Conservation (phyloP, 2,797 vertebrate genomes). For the Rhinogobio ventralis region DNA sequence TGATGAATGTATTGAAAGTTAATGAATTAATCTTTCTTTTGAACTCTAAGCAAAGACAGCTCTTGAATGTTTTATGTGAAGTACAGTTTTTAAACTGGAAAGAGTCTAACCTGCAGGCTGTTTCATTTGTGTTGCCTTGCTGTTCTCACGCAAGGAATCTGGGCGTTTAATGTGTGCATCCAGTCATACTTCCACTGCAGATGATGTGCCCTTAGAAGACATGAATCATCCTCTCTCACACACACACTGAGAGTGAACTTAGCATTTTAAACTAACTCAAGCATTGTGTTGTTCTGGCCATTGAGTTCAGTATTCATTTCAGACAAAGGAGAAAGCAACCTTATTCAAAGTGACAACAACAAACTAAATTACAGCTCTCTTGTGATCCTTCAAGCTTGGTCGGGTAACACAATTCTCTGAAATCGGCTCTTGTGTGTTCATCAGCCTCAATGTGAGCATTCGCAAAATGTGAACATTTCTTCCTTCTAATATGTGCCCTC, state of each 20-base stretch:
- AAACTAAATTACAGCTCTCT: constrained; percentile 40
- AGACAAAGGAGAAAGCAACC: constrained; percentile 21
- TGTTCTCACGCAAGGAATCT: constrained; percentile 74
- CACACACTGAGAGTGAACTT: constrained; percentile 29
- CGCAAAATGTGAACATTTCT: not conserved
- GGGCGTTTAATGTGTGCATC: constrained; percentile 68
- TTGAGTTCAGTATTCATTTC: constrained; percentile 15
- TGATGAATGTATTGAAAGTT: not conserved
- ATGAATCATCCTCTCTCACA: constrained; percentile 31
- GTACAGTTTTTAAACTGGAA: constrained; percentile 20
- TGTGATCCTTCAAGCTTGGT: not conserved
- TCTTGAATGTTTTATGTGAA: not conserved
- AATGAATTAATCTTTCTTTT: not conserved
- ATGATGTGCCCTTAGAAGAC: constrained; percentile 45
- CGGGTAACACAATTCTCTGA: constrained; percentile 9
- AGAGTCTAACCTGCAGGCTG: constrained; percentile 40
- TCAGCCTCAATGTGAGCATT: constrained; percentile 26
- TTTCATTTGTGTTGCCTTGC: constrained; percentile 50
- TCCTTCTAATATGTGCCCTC: not conserved
- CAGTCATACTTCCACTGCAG: constrained; percentile 66
- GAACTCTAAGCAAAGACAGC: not conserved
- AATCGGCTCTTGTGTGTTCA: constrained; percentile 7
- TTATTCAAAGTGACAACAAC: constrained; percentile 43
- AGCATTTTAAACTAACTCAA: constrained; percentile 21
- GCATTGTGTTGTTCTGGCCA: constrained; percentile 13